A percentile compares a stretch with the other conserved stretches of the same genome.
Evolutionary conservation across 2,888 invertebrate genomes (phyloP).

Genomic region (Dermolepida albohirtum): DNA sequence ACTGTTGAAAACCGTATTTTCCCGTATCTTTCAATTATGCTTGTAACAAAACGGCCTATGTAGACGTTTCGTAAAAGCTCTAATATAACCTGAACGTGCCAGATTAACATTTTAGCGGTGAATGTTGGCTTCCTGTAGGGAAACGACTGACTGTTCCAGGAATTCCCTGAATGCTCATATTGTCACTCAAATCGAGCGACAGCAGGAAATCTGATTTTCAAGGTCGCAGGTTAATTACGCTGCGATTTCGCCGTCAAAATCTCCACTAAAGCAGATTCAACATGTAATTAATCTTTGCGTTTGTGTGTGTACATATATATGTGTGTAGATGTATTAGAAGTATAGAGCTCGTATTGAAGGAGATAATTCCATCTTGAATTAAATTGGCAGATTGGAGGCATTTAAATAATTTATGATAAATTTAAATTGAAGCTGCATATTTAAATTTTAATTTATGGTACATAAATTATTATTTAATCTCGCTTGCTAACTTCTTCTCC

Average conservation of each 20-base stretch:
- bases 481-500: too few relatives aligned
- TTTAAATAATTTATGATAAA: not conserved
- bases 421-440: too few relatives aligned
- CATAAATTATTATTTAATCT: too few relatives aligned
- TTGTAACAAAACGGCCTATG: not conserved
- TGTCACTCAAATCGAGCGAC: conserved; percentile 19
- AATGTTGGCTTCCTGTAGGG: conserved; percentile 18
- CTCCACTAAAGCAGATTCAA: not conserved
- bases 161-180: conserved; percentile 34
- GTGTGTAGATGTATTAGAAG: not conserved
- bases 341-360: too few relatives aligned
- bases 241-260: conserved; percentile 23
- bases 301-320: not conserved
- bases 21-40: not conserved
- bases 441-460: too few relatives aligned
- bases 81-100: conserved; percentile 6
- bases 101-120: conserved; percentile 31
- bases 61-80: not conserved
- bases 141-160: conserved; percentile 15
- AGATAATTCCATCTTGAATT: not conserved
- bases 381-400: not conserved
- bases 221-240: conserved; percentile 25
- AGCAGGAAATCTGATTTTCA: conserved; percentile 31
- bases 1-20: conserved; percentile 13
- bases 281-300: conserved; percentile 21